Evolutionary conservation across 2,888 invertebrate species (phyloP), one percentile per base, ranked within the genome.

Genomic region (Rhagonycha lutea): DNA sequence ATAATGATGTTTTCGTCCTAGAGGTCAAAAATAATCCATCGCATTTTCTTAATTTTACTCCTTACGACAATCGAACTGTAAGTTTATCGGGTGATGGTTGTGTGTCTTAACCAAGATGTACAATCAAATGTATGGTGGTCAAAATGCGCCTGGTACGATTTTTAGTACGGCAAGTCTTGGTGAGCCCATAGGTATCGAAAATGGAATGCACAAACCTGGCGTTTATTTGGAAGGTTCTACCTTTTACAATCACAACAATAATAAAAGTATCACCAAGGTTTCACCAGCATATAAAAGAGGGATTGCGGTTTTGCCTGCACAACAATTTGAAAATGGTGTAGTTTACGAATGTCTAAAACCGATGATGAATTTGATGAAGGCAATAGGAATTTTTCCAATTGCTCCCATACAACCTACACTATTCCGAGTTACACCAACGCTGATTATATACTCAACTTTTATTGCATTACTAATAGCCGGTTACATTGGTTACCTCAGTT

Each of bases 311-410:
- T 28, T 73, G 14, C 62, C 68, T 11, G 24, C 73, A 5, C 74
- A 79, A 11, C 77, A 78, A 47, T 70, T 60, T 12, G 68, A 32
- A 70, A 62, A 79, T 71, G 88, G 87, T 70, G 83, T 88, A 12
- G 86, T 90, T 79, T 89, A 88, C 80, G 86, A 87, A 23, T 85
- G 86, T 10, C 83, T 90, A 76, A 88, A 88, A 24, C 90, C 91
- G 0, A 86, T 90, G 10, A 86, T 89, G 75, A 85, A 84, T 79
- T 85, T 90, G 63, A 81, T 90, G 69, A 89, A 91, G 24, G 78
- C 90, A 1, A 89, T 93, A 87, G 94, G 93, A 2, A 90, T 92
- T 0, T 88, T 93, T 70, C 94, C 94, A 0, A 86, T 93, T 63
- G 90, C 89, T 0, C 88, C 90, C 68, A 85, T 87, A 0, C 86